A percentile compares a stretch with the other conserved stretches of the same genome.
These are phyloP conservation scores for Murina feae DNA, from an alignment of 2,113 vertebrate species.

Conservation along the genomic window DNA sequence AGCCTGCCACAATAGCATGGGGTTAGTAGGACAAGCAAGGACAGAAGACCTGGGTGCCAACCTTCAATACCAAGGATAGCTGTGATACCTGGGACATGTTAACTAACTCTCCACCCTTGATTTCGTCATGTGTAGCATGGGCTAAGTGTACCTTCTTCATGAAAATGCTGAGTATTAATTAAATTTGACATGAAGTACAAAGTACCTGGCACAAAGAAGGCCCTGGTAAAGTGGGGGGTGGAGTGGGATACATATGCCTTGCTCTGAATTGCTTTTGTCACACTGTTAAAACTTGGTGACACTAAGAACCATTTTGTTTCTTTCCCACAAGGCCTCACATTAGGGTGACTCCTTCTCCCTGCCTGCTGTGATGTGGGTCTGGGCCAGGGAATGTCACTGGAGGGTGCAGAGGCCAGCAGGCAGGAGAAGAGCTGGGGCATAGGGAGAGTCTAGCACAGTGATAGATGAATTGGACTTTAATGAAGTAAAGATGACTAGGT, in stretches of 20 bases:
- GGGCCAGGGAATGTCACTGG: neutral
- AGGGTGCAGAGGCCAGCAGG: too few species aligned
- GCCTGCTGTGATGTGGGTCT: neutral
- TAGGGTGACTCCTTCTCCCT: slow-evolving; percentile 13
- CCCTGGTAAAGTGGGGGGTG: neutral
- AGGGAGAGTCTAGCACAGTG: neutral
- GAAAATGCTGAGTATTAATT: neutral
- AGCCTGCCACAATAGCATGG: neutral
- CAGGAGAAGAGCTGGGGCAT: neutral
- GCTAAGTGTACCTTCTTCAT: neutral
- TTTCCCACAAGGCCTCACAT: neutral
- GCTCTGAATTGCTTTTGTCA: neutral
- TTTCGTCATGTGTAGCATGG: neutral
- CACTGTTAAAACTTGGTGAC: neutral
- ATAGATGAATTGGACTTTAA: neutral
- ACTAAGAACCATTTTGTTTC: neutral
- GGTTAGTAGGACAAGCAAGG: neutral
- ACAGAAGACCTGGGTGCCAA: neutral
- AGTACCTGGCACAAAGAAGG: neutral
- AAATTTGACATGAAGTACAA: neutral
- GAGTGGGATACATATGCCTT: neutral
- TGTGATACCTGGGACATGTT: neutral
- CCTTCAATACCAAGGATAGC: neutral
- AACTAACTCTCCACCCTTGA: neutral
- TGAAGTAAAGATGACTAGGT: neutral